Conservation (phyloP, 2,888 invertebrate species). For the Papilio protenor region DNA sequence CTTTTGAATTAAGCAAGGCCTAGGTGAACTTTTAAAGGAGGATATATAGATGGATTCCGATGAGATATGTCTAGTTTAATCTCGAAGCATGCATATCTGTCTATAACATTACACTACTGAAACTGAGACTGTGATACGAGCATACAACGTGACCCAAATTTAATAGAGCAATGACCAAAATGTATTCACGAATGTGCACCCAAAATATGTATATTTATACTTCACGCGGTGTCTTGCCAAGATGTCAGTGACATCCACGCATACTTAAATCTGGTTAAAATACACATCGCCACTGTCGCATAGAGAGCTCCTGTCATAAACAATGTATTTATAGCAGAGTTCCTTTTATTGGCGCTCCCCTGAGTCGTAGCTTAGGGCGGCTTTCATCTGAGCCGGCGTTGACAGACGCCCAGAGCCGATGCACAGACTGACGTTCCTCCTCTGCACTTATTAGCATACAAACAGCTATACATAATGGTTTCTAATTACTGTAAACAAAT, state of each 20-base stretch:
- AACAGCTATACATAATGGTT: background rate
- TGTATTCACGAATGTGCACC: constrained; percentile 73
- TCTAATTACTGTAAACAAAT: background rate
- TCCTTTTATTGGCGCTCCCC: constrained; percentile 40
- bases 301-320: constrained; percentile 52
- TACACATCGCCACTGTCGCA: constrained; percentile 52
- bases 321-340: constrained; percentile 50
- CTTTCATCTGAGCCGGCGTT: constrained; percentile 16
- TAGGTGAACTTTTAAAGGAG: background rate
- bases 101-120: background rate
- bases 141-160: constrained; percentile 59
- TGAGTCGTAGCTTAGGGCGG: background rate
- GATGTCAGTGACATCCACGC: constrained; percentile 77
- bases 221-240: constrained; percentile 78
- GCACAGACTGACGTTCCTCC: constrained; percentile 17
- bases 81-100: background rate
- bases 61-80: background rate
- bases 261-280: constrained; percentile 69
- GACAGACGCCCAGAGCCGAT: constrained; percentile 25
- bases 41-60: background rate
- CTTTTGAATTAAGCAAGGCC: background rate
- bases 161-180: constrained; percentile 74
- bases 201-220: constrained; percentile 80
- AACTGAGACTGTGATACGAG: constrained; percentile 29
- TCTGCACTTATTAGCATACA: background rate